Conservation (phyloP, 2,113 vertebrate species). For the Athene cunicularia region DNA sequence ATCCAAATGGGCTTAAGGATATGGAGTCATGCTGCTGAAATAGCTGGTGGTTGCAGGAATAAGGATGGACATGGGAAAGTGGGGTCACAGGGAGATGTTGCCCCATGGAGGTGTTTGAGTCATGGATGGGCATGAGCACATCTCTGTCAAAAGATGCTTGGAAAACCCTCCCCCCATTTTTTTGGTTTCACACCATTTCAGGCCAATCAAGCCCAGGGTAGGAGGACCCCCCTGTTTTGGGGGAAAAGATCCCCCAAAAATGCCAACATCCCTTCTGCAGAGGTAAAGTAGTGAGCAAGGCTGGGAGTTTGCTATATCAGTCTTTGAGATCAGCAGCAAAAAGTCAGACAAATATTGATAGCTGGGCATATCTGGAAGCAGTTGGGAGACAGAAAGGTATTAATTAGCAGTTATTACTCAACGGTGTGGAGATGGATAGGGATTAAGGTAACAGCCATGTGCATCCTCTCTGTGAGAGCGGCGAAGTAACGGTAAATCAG, state of each 20-base stretch:
- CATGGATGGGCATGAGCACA: neutral
- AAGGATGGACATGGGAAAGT: neutral
- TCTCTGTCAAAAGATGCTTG: neutral
- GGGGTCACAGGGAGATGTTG: neutral
- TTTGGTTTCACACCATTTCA: neutral
- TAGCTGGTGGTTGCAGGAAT: neutral
- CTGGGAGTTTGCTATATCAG: neutral
- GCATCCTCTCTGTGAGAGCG: neutral
- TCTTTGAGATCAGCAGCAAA: neutral
- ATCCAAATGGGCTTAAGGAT: rapidly evolving
- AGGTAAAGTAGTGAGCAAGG: neutral
- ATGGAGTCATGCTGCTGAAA: neutral
- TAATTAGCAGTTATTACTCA: slow-evolving; percentile 71
- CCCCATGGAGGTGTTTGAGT: neutral
- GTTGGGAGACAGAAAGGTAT: slow-evolving; percentile 51
- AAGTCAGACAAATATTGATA: neutral
- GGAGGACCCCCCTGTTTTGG: rapidly evolving
- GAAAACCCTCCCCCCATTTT: rapidly evolving
- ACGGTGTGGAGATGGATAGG: slow-evolving; percentile 49
- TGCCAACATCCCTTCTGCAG: rapidly evolving
- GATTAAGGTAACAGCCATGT: slow-evolving; percentile 60
- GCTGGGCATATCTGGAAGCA: neutral
- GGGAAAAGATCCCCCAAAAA: neutral
- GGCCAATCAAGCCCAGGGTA: rapidly evolving
- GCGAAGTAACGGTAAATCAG: slow-evolving; percentile 67